Evolutionary conservation across 2,888 invertebrate genomes (phyloP).

Genomic region (Campoplex nolae): DNA sequence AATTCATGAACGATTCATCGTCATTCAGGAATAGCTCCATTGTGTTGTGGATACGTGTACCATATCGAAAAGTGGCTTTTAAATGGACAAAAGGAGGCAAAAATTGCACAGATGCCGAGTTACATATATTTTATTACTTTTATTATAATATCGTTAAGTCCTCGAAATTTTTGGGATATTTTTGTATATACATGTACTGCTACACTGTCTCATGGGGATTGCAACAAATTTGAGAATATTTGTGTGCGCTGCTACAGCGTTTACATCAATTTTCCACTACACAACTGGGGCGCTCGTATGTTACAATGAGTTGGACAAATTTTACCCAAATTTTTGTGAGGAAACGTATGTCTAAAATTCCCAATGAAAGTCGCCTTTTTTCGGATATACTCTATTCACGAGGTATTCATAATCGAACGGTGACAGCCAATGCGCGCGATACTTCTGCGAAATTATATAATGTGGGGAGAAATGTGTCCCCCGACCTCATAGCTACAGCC

Average conservation of each 20-base stretch:
- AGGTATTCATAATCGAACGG: background rate
- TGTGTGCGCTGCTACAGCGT: background rate
- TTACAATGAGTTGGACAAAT: too few relatives aligned
- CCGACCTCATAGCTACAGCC: background rate
- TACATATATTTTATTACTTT: background rate
- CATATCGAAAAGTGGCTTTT: slow-evolving; percentile 45
- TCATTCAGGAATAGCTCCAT: slow-evolving; percentile 33
- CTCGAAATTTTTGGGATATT: background rate
- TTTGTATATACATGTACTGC: background rate
- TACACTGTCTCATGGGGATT: background rate
- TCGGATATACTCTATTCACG: background rate
- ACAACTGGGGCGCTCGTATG: background rate
- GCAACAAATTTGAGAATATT: background rate
- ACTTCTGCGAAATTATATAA: background rate
- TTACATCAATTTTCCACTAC: background rate
- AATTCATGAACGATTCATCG: slow-evolving; percentile 55
- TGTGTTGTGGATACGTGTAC: slow-evolving; percentile 9
- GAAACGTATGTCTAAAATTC: background rate
- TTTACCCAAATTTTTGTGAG: too few relatives aligned
- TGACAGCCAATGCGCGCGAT: background rate
- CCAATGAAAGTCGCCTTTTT: background rate
- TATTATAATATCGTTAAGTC: slow-evolving; percentile 3
- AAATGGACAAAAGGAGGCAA: slow-evolving; percentile 44
- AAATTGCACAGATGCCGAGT: slow-evolving; percentile 44
- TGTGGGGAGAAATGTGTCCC: background rate